Evolutionary conservation across 2,113 vertebrate genomes (phyloP), one percentile per base, ranked within the genome.

Genomic region (Mustela lutreola): DNA sequence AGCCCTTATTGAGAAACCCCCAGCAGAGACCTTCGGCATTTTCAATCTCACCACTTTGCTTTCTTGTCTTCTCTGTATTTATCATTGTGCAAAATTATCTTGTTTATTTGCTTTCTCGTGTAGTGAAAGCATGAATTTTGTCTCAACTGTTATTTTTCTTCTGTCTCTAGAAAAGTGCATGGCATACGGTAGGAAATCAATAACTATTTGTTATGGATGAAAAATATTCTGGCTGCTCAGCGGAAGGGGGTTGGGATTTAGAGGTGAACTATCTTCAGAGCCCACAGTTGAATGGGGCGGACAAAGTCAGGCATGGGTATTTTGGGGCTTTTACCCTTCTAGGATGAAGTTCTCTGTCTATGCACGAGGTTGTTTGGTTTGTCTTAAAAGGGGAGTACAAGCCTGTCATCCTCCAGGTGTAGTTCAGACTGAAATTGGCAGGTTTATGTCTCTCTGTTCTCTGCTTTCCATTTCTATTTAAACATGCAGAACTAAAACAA

Each of bases 161-260:
- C 15, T 80, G 10, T 89, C 70, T 33, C 62, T 42, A 70, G n/a
- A 87, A 75, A 9, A 93, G 36, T 11, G 1, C 8, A 31, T 21
- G 28, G 11, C 60, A 83, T 19, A 63, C 28, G 80, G 63, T 36
- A 94, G 89, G 33, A 62, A 53, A 91, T 10, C 76, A 83, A 56
- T 71, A 90, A 86, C 33, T 88, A 70, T 78, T 94, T 83, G 65
- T 73, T 96, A 73, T 62, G 45, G n/a, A 70, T 94, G 88, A 88
- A 76, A 94, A 93, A 33, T 31, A 93, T 65, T 70, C 39, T 79
- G 45, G n/a, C 18, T 63, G n/a, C 11, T 94, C 28, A 80, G 53
- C 31, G 63, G 36, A 98, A 88, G 8, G 10, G 18, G 28, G 3
- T 22, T 94, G 3, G 81, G 45, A 87, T 48, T 71, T 80, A 53